Conservation (phyloP, 2,113 vertebrate genomes). For the Ornithorhynchus anatinus region DNA sequence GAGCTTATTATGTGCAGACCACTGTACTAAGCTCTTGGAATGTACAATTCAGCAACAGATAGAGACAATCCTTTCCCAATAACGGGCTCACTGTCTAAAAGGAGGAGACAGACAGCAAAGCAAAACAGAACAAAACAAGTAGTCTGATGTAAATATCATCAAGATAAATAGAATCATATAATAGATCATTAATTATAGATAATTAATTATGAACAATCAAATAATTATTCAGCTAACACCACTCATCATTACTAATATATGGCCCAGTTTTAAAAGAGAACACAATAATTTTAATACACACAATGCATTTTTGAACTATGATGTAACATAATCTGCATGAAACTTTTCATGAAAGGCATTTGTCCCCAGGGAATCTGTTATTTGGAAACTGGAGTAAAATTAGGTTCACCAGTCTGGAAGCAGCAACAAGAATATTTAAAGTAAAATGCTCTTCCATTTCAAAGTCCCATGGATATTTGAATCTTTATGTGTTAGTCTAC, state of each 20-base stretch:
- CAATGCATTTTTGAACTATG: constrained; percentile 34
- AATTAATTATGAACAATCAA: too few species aligned
- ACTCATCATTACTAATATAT: constrained; percentile 20
- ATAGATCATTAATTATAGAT: too few species aligned
- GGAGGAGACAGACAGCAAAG: too few species aligned
- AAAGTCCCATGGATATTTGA: constrained; percentile 6
- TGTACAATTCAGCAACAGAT: too few species aligned
- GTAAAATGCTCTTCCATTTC: background rate
- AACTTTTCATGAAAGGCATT: background rate
- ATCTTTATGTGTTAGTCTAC: background rate
- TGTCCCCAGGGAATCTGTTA: background rate
- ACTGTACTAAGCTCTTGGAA: too few species aligned
- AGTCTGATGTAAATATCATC: too few species aligned
- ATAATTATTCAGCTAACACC: constrained; percentile 51
- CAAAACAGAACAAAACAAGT: too few species aligned
- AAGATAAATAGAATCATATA: too few species aligned
- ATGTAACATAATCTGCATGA: background rate
- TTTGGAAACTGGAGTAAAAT: background rate
- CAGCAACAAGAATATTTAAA: background rate
- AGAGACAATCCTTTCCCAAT: too few species aligned
- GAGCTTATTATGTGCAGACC: too few species aligned
- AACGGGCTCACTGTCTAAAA: too few species aligned
- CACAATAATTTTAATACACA: constrained; percentile 36
- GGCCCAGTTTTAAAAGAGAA: constrained; percentile 33
- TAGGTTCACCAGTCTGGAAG: background rate